These are phyloP conservation scores for Rhinatrema bivittatum DNA, from an alignment of 2,797 vertebrate genomes.

Conservation along the genomic window DNA sequence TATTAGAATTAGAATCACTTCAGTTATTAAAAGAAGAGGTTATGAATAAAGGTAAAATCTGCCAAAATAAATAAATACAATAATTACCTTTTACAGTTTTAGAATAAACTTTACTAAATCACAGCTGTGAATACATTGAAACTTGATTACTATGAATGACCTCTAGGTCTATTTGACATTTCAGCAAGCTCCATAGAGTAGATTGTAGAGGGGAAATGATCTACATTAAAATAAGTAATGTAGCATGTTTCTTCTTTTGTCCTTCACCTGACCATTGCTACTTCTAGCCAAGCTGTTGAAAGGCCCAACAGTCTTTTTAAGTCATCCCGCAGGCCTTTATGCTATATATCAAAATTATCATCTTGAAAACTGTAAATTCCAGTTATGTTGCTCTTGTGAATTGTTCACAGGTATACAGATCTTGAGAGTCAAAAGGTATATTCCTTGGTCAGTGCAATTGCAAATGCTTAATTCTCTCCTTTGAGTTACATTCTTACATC, in stretches of 20 bases:
- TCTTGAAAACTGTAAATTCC: neutral
- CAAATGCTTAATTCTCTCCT: neutral
- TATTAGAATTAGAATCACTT: slow-evolving; percentile 28
- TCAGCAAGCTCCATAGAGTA: neutral
- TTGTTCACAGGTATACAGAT: neutral
- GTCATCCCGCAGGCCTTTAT: slow-evolving; percentile 15
- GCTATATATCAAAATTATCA: neutral
- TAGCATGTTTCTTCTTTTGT: neutral
- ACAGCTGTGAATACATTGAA: no score
- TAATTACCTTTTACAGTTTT: slow-evolving; percentile 16
- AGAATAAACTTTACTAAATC: slow-evolving; percentile 19
- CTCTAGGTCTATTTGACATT: neutral
- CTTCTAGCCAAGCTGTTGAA: slow-evolving; percentile 27
- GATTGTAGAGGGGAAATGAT: neutral
- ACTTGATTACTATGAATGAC: slow-evolving; percentile 11
- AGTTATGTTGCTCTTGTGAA: neutral
- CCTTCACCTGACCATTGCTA: neutral
- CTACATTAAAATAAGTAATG: neutral
- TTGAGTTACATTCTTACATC: neutral
- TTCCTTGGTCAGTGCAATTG: slow-evolving; percentile 4
- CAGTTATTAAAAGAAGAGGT: slow-evolving; percentile 26
- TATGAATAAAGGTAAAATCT: slow-evolving; percentile 27
- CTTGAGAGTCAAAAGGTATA: slow-evolving; percentile 6
- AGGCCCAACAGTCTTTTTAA: slow-evolving; percentile 13
- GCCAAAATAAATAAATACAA: slow-evolving; percentile 33